Evolutionary conservation across 1,140 invertebrate species (phyloP), one percentile per base, ranked within the genome.

Genomic region (Sitophilus oryzae): DNA sequence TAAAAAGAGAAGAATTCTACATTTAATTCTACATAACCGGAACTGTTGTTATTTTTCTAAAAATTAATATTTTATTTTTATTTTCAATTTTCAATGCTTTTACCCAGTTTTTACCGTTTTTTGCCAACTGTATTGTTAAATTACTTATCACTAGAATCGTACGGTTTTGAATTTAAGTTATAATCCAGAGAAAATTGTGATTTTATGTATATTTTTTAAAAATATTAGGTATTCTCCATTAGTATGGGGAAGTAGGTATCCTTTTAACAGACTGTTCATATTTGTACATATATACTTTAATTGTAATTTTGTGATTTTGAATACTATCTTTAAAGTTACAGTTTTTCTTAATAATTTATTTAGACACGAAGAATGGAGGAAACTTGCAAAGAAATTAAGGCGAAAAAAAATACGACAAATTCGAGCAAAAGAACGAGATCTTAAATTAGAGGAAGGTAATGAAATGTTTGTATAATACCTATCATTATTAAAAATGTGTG

Each of bases 301-400:
- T 50, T 5, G 2, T 25, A n/a, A 41, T 15, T 30, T 20, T 9
- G 46, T 44, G 22, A 34, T 53, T 8, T 21, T 25, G 19, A 36
- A 9, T 23, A 52, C 47, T 10, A n/a, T 40, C 11, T 45, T 44
- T 40, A 8, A 56, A 34, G 63, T 54, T 67, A 65, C 61, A 47
- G 36, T 58, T 66, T 70, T 71, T 69, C 66, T 70, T 71, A 71
- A 71, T 71, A 44, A 51, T 59, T 64, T 52, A 61, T 65, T 35
- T 66, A 72, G 71, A 65, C 71, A 71, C 60, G 61, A 69, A 47
- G 51, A 69, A 47, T 74, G 74, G 68, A 68, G 76, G 34, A 76
- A 74, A 59, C 8, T 68, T 16, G 66, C 67, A 2, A 77, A 77
- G 59, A 77, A 76, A 60, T 50, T 64, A 20, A 68, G 74, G 65